A percentile compares a stretch with the other conserved stretches of the same genome.
These are phyloP conservation scores for Cotesia congregata DNA, from an alignment of 2,888 invertebrate species.

Conservation along the genomic window DNA sequence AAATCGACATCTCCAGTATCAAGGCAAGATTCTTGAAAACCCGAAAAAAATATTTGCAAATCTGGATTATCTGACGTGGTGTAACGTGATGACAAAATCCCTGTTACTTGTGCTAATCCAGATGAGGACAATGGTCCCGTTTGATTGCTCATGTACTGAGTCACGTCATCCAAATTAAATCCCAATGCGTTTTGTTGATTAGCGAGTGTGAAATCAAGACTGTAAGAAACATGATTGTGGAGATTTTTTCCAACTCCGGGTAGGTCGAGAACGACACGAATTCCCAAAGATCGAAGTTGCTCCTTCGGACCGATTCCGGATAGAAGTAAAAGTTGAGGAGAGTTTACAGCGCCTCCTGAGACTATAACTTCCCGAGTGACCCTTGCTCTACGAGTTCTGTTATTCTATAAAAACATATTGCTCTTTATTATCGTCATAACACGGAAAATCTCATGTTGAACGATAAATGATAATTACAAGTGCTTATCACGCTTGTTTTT, in stretches of 20 bases:
- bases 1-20: slow-evolving; percentile 52
- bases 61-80: slow-evolving; percentile 77
- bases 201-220: slow-evolving; percentile 72
- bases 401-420: slow-evolving; percentile 49
- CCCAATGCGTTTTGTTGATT: slow-evolving; percentile 62
- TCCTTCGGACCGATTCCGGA: slow-evolving; percentile 79
- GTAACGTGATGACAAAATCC: slow-evolving; percentile 74
- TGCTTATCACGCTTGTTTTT: background rate
- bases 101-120: slow-evolving; percentile 79
- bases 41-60: slow-evolving; percentile 78
- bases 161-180: slow-evolving; percentile 73
- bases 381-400: slow-evolving; percentile 39
- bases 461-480: background rate
- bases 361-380: slow-evolving; percentile 72
- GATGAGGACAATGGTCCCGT: slow-evolving; percentile 77
- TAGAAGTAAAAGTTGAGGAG: slow-evolving; percentile 78
- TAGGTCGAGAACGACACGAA: slow-evolving; percentile 74
- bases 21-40: slow-evolving; percentile 75
- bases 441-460: background rate
- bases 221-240: slow-evolving; percentile 78
- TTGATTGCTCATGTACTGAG: slow-evolving; percentile 73
- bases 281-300: slow-evolving; percentile 73
- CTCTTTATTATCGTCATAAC: background rate
- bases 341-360: slow-evolving; percentile 77
- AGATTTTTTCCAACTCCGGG: slow-evolving; percentile 80